Conservation (phyloP, 53 echinoderm and acorn worm species). For the Stichopus horrens region DNA sequence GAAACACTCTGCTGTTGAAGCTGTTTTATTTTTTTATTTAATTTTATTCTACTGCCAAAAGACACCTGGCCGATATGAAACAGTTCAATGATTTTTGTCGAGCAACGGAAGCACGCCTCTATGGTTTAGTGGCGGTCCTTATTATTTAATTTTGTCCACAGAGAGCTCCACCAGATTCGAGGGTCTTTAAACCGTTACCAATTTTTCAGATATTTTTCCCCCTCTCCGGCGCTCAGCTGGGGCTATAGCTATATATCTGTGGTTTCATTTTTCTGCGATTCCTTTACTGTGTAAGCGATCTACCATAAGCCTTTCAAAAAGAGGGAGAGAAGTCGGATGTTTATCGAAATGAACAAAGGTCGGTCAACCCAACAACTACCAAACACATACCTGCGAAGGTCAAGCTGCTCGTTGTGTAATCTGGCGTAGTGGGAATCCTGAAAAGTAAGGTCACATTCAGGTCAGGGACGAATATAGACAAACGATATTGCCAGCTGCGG, state of each 20-base stretch:
- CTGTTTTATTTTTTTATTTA: too few species aligned
- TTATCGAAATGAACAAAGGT: conserved; percentile 39
- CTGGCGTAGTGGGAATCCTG: conserved; percentile 16
- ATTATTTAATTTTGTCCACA: too few species aligned
- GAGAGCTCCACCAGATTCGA: too few species aligned
- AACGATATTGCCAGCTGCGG: conserved; percentile 30
- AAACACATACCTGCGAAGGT: conserved; percentile 46
- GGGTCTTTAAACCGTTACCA: too few species aligned
- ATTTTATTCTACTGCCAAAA: too few species aligned
- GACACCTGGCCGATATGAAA: too few species aligned
- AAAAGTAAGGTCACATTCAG: conserved; percentile 19
- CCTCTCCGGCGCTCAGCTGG: neutral
- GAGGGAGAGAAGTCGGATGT: conserved; percentile 6
- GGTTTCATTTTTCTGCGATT: neutral
- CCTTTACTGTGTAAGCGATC: conserved; percentile 1
- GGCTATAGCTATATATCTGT: neutral
- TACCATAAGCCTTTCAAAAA: neutral
- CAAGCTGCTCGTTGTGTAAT: conserved; percentile 39
- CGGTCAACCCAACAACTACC: conserved; percentile 28
- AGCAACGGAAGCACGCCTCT: too few species aligned
- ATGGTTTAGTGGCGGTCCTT: too few species aligned
- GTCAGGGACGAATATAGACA: conserved; percentile 21
- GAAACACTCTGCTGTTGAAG: too few species aligned
- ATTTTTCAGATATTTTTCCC: neutral
- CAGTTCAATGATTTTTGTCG: too few species aligned